Base-by-base conservation (phyloP, 2,797 vertebrate species). In the Thunnus albacares region DNA sequence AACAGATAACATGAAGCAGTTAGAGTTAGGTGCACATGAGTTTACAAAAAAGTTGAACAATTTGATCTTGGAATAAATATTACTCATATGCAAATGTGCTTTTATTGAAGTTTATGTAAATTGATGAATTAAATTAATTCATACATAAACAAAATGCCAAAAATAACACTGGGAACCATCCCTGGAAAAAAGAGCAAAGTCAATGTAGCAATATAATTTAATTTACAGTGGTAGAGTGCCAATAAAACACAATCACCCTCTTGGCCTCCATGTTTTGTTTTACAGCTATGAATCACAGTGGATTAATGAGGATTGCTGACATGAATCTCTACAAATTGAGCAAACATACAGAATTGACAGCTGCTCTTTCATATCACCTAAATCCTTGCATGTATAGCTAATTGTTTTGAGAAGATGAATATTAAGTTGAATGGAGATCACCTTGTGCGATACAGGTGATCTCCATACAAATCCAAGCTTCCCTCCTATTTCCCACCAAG, bases 71-170 rank as follows among this genome's bases (percentile, higher is more conserved):
- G 0, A 79, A 65, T 62, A 71, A 69, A 63, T 0, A 38, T 38
- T 2, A 73, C 56, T 71, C 28, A 71, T 0, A 71, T 49, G 66
- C 69, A 71, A 22, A 67, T 74, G 49, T 1, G 64, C 2, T 80
- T 87, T 90, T 79, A 78, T 80, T 87, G 15, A 75, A 78, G 71
- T 89, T 84, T 68, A 77, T 88, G 82, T 81, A 90, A 91, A 86
- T 89, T 1, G 56, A 83, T 91, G 26, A 87, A 79, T 90, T 84
- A 89, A 94, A 79, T 93, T 82, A 92, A 87, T 87, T 73, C 71
- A 90, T 92, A 91, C 70, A 87, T 64, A 84, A 90, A 79, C 75
- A 90, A 90, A 84, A 87, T 84, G 62, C 3, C 76, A 86, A 88
- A 90, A 82, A 72, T 80, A 94, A 94, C 88, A 93, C 83, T 87